phyloP scores from a whole-genome alignment of 2,888 invertebrate genomes.

The Idaea aversata region DNA sequence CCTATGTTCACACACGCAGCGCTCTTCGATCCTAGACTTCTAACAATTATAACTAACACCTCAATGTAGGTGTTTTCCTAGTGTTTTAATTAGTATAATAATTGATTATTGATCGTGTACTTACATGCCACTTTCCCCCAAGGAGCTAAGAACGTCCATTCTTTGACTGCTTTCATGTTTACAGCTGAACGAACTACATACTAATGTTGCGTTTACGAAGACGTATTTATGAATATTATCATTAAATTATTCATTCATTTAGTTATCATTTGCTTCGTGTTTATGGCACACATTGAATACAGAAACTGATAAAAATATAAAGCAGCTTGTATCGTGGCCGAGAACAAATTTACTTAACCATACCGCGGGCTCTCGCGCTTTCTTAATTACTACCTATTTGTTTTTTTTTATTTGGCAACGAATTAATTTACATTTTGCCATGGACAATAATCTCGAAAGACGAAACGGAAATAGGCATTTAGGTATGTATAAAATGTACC shows the following conservation, averaged over 20 bases:
- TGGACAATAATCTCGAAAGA: no score
- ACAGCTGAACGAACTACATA: not conserved
- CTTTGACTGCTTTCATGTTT: not conserved
- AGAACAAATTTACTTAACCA: not conserved
- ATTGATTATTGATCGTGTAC: conserved; percentile 12
- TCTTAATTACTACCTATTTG: no score
- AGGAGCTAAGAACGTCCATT: conserved; percentile 38
- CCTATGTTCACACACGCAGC: no score
- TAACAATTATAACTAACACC: not conserved
- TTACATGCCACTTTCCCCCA: conserved; percentile 78
- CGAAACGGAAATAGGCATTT: no score
- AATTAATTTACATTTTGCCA: no score
- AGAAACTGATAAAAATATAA: conserved; percentile 2
- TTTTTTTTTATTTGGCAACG: no score
- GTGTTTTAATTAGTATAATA: not conserved
- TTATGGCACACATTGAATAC: not conserved
- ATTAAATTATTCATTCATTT: not conserved
- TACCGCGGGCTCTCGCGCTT: no score
- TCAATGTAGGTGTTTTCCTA: not conserved
- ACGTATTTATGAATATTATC: not conserved
- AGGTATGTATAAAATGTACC: not conserved
- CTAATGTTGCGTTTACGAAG: not conserved
- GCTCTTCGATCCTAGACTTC: no score
- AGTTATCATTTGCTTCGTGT: not conserved
- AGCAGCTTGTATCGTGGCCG: not conserved